These are phyloP conservation scores for Iguana delicatissima DNA, from an alignment of 2,797 vertebrate species.

Conservation along the genomic window DNA sequence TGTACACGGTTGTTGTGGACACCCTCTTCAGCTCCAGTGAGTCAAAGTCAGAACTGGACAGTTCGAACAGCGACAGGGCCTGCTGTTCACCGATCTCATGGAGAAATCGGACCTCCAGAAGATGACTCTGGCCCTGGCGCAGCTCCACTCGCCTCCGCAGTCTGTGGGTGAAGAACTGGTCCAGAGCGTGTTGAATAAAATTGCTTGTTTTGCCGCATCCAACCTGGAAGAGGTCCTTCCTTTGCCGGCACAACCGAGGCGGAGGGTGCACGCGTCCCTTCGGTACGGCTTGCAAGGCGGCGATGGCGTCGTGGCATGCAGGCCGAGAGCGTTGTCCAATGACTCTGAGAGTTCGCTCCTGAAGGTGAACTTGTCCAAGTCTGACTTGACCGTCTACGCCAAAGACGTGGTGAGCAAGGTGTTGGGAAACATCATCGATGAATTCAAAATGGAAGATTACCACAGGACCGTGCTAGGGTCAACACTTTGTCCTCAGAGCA, in stretches of 20 bases:
- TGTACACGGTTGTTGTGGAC: slow-evolving; percentile 15
- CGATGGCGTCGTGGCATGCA: background rate
- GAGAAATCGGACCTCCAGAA: slow-evolving; percentile 16
- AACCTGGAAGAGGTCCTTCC: slow-evolving; percentile 45
- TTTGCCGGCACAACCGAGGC: background rate
- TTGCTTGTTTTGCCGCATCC: slow-evolving; percentile 55
- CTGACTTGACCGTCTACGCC: slow-evolving; percentile 58
- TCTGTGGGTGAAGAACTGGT: slow-evolving; percentile 61
- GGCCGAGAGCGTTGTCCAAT: background rate
- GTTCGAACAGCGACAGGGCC: background rate
- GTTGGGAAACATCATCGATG: slow-evolving; percentile 51
- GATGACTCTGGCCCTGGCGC: slow-evolving; percentile 20
- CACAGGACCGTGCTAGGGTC: slow-evolving; percentile 20
- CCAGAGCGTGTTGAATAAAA: slow-evolving; percentile 62
- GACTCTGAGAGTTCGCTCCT: slow-evolving; percentile 13
- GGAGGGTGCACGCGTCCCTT: background rate
- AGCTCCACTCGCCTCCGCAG: slow-evolving; percentile 14
- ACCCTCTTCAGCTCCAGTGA: slow-evolving; percentile 21
- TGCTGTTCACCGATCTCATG: no score
- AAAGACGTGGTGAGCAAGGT: slow-evolving; percentile 61
- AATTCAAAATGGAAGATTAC: slow-evolving; percentile 56
- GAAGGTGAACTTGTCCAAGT: slow-evolving; percentile 36
- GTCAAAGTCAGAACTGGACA: background rate
- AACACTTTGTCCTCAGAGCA: slow-evolving; percentile 33
- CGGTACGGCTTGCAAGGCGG: background rate